Evolutionary conservation across 2,888 invertebrate species (phyloP), one percentile per base, ranked within the genome.

Genomic region (Mesorhabditis spiculigera): DNA sequence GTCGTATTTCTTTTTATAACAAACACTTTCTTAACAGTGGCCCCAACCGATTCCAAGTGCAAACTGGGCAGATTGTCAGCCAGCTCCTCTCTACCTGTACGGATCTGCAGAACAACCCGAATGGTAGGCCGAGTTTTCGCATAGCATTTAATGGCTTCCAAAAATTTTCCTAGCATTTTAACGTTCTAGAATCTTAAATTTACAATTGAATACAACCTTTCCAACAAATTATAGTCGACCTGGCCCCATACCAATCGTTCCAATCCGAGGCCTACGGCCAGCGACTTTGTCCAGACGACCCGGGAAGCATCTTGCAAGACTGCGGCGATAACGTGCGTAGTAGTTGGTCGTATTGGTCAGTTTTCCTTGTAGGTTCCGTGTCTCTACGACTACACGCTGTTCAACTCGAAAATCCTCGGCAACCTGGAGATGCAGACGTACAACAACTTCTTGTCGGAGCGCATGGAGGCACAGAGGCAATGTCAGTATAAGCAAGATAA

Each of bases 351-450:
- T 13, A 42, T 67, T 61, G 1, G 6, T 43, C 71, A 13, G n/a
- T 5, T 43, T 67, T 69, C n/a, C 8, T 65, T 75, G 43, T 58
- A 77, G 77, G 68, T 82, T 6, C 79, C 83, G 5, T 83, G 83
- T 67, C 75, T 84, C 6, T 84, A 82, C 71, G 80, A 81, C 65
- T 82, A 80, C 68, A 79, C 81, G 3, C 68, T 82, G n/a, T 76
- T 85, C 71, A 84, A 85, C 67, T 82, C 85, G 6, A 80, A 83
- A 66, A 70, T 73, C 28, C 67, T 85, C 67, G 85, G 81, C n/a
- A 71, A 78, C 45, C 79, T 84, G 71, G 78, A 79, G 66, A 78
- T 81, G 66, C 79, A 83, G 70, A 67, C 72, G 43, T 85, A 78
- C 77, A 82, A 80, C 65, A 68, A 73, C 41, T 84, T 80, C 76